Percentiles rank a stretch among this genome's conserved stretches.
phyloP scores from a whole-genome alignment of 2,888 invertebrate genomes.

The Dasypogon diadema region DNA sequence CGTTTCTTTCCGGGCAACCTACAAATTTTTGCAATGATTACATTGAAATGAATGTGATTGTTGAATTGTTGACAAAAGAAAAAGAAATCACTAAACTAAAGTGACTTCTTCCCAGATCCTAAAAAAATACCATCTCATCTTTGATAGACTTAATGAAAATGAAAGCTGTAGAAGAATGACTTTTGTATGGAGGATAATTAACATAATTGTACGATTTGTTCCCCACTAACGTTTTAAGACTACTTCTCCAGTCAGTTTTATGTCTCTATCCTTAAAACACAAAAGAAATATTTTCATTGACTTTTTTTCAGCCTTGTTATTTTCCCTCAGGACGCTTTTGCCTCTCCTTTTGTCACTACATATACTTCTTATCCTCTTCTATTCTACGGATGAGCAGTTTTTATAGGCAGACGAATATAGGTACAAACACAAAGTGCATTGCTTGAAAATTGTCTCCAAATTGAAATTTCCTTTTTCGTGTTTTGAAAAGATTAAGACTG shows the following conservation, averaged over 20 bases:
- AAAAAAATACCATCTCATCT: neutral
- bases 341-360: conserved; percentile 30
- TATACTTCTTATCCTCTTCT: conserved; percentile 45
- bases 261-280: conserved; percentile 15
- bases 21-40: too few species aligned
- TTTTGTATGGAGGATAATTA: conserved; percentile 40
- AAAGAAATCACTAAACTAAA: neutral
- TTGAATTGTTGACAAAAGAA: neutral
- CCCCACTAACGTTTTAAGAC: conserved; percentile 39
- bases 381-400: conserved; percentile 33
- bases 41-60: too few species aligned
- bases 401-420: conserved; percentile 43
- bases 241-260: conserved; percentile 2
- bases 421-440: conserved; percentile 47
- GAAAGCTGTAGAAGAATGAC: neutral
- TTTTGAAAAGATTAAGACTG: conserved; percentile 48
- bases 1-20: too few species aligned
- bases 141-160: neutral
- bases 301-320: conserved; percentile 26
- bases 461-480: conserved; percentile 48
- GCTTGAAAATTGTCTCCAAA: conserved; percentile 50
- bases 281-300: conserved; percentile 45
- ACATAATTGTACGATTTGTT: conserved; percentile 52
- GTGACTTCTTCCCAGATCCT: neutral
- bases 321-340: conserved; percentile 9